Evolutionary conservation across 2,113 vertebrate genomes (phyloP).

Genomic region (Sphaerodactylus townsendi): DNA sequence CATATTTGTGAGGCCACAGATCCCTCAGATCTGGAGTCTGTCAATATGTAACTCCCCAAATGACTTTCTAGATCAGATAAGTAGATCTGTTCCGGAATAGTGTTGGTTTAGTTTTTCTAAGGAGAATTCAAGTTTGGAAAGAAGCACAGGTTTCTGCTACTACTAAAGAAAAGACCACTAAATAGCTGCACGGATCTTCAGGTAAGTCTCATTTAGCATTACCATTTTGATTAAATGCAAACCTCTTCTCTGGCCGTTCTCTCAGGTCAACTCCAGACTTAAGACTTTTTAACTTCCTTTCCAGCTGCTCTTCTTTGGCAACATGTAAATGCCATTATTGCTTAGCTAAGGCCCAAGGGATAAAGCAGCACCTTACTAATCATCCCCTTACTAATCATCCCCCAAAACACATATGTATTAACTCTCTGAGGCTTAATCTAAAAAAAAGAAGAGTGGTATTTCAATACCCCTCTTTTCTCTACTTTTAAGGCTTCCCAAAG

Average conservation of each 20-base stretch:
- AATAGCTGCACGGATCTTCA: constrained; percentile 39
- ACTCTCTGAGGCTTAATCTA: background rate
- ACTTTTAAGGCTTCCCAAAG: no score
- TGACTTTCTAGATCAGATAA: background rate
- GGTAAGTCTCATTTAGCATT: constrained; percentile 36
- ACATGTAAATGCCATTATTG: constrained; percentile 50
- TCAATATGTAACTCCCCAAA: background rate
- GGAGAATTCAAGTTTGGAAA: background rate
- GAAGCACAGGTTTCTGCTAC: background rate
- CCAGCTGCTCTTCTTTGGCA: constrained; percentile 47
- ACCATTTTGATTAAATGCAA: constrained; percentile 28
- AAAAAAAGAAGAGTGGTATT: no score
- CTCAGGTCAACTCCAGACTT: constrained; percentile 40
- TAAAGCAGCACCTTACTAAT: constrained; percentile 52
- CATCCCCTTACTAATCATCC: constrained; percentile 45
- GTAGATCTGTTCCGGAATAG: background rate
- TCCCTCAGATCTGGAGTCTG: no score
- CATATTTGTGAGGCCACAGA: no score
- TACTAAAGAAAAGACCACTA: constrained; percentile 2
- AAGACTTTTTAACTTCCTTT: constrained; percentile 48
- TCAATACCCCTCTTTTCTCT: no score
- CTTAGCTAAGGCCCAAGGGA: constrained; percentile 44
- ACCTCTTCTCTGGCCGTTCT: constrained; percentile 45
- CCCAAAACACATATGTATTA: constrained; percentile 38
- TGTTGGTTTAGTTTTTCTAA: background rate